Base-by-base conservation (phyloP, 2,888 invertebrate species). In the Adela reaumurella region DNA sequence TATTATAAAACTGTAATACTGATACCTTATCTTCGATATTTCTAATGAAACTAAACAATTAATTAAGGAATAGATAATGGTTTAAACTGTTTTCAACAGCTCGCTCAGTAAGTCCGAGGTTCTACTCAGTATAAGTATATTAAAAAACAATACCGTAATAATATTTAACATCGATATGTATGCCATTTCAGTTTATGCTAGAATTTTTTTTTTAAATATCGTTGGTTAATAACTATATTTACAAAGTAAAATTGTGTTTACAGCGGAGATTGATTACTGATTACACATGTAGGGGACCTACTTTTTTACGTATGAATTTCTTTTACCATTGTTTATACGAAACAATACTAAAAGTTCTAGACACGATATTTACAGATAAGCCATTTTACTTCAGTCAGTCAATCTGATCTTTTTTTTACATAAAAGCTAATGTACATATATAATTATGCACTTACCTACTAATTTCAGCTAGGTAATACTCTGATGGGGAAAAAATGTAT, bases 101-200 rank as follows among this genome's bases (percentile, higher is more conserved):
- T 70, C 72, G 35, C 35, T 35, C 14, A 24, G 8, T 35, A 35
- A n/a, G n/a, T 14, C 35, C 14, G 35, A 35, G 24, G 5, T 24
- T 8, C 35, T 35, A 35, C 35, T 35, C n/a, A 14, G 8, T 35
- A 14, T 35, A 35, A 24, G 24, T 24, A 8, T 24, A 8, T 35
- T 35, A 24, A 24, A n/a, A 35, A 14, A 35, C 35, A 35, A 35
- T 14, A 8, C n/a, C 3, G 35, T 35, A 35, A 35, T 35, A 35
- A 14, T 74, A 68, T 71, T 68, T 70, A 76, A 77, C 77, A 74
- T 72, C 78, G 78, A 78, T 78, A 78, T 78, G 78, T 78, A 76
- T 78, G 71, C 63, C 63, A 63, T 65, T 71, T 67, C 71, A 73
- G 70, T 64, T 65, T 63, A 35, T 14, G 35, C 3, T 35, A 35